Conservation (phyloP, 2,113 vertebrate species). For the Todiramphus saurophagus region DNA sequence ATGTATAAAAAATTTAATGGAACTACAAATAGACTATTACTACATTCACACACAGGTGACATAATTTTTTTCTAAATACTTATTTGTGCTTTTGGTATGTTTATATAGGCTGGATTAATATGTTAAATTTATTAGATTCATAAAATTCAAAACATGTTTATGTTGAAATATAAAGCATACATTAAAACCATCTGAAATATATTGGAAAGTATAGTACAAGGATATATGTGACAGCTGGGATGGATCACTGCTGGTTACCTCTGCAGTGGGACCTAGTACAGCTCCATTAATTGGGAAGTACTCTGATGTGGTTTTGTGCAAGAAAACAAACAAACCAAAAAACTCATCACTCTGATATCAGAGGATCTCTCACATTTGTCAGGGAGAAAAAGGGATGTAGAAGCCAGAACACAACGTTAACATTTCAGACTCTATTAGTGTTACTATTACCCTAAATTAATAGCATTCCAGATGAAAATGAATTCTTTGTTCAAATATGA, state of each 20-base stretch:
- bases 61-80: not conserved
- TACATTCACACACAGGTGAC: not conserved
- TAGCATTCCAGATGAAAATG: not conserved
- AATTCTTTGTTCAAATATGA: not conserved
- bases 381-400: not conserved
- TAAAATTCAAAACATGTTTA: slow-evolving; percentile 52
- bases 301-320: not conserved
- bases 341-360: not conserved
- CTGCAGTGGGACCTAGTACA: not conserved
- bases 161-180: slow-evolving; percentile 5
- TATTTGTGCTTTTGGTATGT: not conserved
- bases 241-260: not conserved
- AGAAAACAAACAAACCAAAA: slow-evolving; percentile 5
- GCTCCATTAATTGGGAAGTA: not conserved
- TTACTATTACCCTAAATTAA: not conserved
- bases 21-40: not conserved
- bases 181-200: slow-evolving; percentile 44
- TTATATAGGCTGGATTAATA: slow-evolving; percentile 9
- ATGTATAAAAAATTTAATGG: not conserved
- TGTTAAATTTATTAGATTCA: slow-evolving; percentile 13
- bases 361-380: not conserved
- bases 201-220: slow-evolving; percentile 2
- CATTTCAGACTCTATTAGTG: not conserved
- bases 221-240: not conserved
- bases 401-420: not conserved